Base-by-base conservation (phyloP, 2,113 vertebrate genomes). In the Labeo catla region DNA sequence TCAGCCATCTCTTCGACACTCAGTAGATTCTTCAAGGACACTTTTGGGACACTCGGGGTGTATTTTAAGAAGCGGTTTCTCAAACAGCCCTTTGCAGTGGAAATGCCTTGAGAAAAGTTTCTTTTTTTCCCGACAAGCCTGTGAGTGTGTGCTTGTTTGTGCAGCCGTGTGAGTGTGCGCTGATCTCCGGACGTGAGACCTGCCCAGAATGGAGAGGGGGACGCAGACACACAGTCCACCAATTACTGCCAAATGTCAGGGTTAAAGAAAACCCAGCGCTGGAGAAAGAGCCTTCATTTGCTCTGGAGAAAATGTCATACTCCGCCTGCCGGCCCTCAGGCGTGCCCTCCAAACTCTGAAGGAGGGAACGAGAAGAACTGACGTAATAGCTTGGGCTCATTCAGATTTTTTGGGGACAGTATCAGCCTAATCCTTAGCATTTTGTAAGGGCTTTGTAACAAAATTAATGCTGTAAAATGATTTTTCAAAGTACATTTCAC, bases 181-280 rank as follows among this genome's bases (percentile, higher is more conserved):
- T 36, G 47, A 21, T 88, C 49, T 76, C 23, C n/a, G 9, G 54
- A 84, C 34, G 76, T 47, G 57, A 84, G 49, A 65, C 66, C 76
- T 72, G 43, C 34, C 57, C 70, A 54, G 77, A 84, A 72, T 23
- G 16, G 39, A 54, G 21, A 19, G 16, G n/a, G 9, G 52, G 23
- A 57, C 34, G 72, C 78, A 83, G 72, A 78, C 79, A 50, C 61
- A 80, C 47, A 54, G 68, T 54, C 34, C 52, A 63, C 81, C 76
- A 84, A 88, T 86, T 88, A 83, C 43, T 23, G 43, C 79, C 76
- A 88, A 88, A 88, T 74, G 49, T 78, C 85, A 88, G 81, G 76
- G 65, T 80, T 86, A 66, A 76, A 68, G 74, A 82, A 86, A 81
- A 49, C n/a, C 50, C 66, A 4, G 65, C 7, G 12, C 85, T 61